Evolutionary conservation across 1,140 invertebrate species (phyloP), one percentile per base, ranked within the genome.

Genomic region (Hesperophylax magnus): DNA sequence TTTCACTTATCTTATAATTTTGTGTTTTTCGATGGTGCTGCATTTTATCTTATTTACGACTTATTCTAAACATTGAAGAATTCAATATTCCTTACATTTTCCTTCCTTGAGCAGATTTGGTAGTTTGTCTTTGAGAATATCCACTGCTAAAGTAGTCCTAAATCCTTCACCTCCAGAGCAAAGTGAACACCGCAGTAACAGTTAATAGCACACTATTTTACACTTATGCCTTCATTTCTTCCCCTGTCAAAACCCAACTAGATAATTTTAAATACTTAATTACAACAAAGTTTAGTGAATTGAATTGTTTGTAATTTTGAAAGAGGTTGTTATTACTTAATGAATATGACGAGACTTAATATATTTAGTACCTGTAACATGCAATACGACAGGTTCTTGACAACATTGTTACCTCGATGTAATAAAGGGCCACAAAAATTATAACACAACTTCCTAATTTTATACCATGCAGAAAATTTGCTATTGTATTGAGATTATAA

Each of bases 401-500:
- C 72, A 80, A 52, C 77, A 76, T 81, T 81, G 77, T 84, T 81
- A 81, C 82, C 82, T 81, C 78, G 61, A 76, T 24, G 78, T 81
- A 80, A 77, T 84, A 76, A 81, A 81, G 82, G 82, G 78, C 79
- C 82, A 81, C 75, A 77, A 80, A 83, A 67, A 27, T 71, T 72
- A 79, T 80, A 74, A 81, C 77, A 74, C 79, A 74, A 84, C 77
- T 84, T 84, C 82, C 80, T 84, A 84, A 84, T 84, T 84, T 84
- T 81, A 80, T 84, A 81, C 77, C 67, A 77, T 77, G 78, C 78
- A 81, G 78, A 81, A 65, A 61, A 63, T 82, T 82, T 76, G 80
- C 83, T 84, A 84, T 78, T 82, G 78, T 77, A 84, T 84, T 80
- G 83, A 84, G 80, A 84, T 84, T 84, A 84, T 84, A 79, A 84